Evolutionary conservation across 2,797 vertebrate genomes (phyloP).

Genomic region (Sitta carolinensis): DNA sequence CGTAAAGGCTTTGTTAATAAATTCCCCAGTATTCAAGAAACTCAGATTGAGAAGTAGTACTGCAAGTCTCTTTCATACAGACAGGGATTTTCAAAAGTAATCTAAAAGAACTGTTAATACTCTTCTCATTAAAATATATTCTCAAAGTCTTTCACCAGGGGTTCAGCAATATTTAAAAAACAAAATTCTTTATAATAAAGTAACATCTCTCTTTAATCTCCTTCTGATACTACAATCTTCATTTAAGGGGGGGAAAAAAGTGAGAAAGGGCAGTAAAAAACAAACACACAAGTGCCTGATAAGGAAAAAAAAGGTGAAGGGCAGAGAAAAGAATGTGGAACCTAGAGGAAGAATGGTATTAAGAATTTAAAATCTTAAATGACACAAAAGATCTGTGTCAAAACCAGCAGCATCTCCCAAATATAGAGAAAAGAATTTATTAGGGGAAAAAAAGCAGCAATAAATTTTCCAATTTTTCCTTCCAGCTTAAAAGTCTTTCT

Average conservation of each 20-base stretch:
- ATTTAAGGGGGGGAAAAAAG: too few species aligned
- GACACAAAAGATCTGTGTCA: neutral
- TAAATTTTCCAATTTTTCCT: neutral
- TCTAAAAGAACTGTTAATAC: neutral
- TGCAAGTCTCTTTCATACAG: neutral
- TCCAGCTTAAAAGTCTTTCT: neutral
- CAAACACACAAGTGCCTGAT: accelerated
- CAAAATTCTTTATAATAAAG: neutral
- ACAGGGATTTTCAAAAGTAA: neutral
- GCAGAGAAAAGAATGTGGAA: neutral
- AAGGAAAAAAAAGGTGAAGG: neutral
- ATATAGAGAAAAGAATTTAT: neutral
- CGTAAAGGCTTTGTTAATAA: neutral
- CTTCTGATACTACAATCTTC: neutral
- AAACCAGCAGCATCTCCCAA: neutral
- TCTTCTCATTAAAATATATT: neutral
- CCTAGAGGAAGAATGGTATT: neutral
- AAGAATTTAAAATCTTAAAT: neutral
- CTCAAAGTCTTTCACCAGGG: neutral
- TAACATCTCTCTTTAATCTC: neutral
- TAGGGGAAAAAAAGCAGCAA: neutral
- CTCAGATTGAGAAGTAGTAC: neutral
- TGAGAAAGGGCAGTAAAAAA: neutral
- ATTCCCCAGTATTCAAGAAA: neutral
- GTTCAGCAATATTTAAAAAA: neutral